Conservation (phyloP, 2,113 vertebrate species). For the Grammatotria lemairii region DNA sequence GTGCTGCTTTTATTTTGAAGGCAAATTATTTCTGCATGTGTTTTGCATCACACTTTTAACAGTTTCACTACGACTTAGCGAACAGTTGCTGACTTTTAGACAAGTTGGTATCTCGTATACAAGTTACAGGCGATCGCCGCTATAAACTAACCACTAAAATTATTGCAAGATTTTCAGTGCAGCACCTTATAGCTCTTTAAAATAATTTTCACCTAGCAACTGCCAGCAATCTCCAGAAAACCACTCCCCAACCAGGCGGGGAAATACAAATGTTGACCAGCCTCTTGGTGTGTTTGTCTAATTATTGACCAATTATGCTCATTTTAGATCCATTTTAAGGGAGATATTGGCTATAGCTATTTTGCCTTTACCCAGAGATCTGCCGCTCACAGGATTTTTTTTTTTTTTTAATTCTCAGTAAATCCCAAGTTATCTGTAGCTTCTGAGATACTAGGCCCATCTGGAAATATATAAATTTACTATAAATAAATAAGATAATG, state of each 20-base stretch:
- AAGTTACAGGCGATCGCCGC: accelerated
- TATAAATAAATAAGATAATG: not conserved
- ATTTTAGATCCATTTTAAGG: not conserved
- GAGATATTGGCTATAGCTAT: not conserved
- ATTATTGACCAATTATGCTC: not conserved
- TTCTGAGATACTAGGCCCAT: not conserved
- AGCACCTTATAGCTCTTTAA: not conserved
- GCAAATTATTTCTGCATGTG: not conserved
- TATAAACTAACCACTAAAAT: not conserved
- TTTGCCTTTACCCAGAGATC: not conserved
- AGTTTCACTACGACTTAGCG: not conserved
- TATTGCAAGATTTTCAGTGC: not conserved
- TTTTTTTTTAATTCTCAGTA: not conserved
- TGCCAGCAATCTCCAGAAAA: not conserved
- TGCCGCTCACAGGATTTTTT: not conserved
- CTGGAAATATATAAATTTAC: not conserved
- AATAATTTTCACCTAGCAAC: not conserved
- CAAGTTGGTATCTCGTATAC: not conserved
- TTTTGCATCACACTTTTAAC: not conserved
- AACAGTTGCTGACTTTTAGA: not conserved
- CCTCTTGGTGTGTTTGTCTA: not conserved
- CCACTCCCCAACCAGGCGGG: not conserved
- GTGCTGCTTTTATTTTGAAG: not conserved
- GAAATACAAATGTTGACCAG: not conserved
- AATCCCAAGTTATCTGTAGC: not conserved